Evolutionary conservation across 23 tunicate species (phyloP).

Genomic region (Styela clava): DNA sequence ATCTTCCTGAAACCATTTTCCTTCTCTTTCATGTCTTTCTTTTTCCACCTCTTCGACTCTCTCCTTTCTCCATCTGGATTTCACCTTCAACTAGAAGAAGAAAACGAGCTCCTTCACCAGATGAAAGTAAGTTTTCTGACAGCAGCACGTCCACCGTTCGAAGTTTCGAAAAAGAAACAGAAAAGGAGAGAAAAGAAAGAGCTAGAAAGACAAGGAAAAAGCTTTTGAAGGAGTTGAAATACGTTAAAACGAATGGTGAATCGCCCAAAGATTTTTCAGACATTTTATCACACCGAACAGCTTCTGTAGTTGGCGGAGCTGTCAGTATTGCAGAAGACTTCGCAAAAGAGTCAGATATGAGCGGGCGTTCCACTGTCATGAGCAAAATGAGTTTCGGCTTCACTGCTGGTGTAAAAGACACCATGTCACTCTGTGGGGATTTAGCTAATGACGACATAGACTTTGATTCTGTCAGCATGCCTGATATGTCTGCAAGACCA

Average conservation of each 20-base stretch:
- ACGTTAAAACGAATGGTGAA: background rate
- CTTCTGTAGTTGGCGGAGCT: slow-evolving; percentile 3
- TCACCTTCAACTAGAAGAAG: background rate
- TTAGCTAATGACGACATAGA: background rate
- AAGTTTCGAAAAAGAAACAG: slow-evolving; percentile 18
- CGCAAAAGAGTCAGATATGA: background rate
- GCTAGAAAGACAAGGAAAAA: slow-evolving; percentile 25
- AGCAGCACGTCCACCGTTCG: slow-evolving; percentile 41
- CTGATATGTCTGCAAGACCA: background rate
- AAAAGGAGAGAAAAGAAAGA: background rate
- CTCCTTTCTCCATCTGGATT: background rate
- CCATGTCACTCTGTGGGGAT: slow-evolving; percentile 13
- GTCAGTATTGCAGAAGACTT: background rate
- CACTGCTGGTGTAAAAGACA: background rate
- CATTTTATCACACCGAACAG: background rate
- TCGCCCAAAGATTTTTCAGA: background rate
- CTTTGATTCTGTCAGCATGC: background rate
- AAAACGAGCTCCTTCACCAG: slow-evolving; percentile 20
- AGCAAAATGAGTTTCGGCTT: background rate
- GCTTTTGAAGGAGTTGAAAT: slow-evolving; percentile 22
- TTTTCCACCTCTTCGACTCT: slow-evolving; percentile 27
- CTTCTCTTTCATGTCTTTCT: slow-evolving; percentile 5
- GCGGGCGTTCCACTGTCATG: background rate
- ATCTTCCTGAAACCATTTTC: too few relatives aligned
- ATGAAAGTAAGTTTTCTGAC: slow-evolving; percentile 51